These are phyloP conservation scores for Dipodomys merriami DNA, from an alignment of 2,113 vertebrate species.

Conservation along the genomic window DNA sequence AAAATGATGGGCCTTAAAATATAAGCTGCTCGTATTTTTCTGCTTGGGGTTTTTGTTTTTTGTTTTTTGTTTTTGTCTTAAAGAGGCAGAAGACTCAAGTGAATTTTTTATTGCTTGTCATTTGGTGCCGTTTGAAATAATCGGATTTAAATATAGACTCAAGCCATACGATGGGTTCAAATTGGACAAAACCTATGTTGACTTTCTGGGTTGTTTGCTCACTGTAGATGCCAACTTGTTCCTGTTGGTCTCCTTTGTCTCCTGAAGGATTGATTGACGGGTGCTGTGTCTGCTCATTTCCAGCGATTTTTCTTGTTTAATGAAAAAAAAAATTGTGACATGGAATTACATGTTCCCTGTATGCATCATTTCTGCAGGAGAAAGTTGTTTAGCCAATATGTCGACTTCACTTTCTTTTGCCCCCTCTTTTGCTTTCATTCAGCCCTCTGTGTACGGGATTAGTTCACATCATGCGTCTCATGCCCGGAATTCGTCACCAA, in stretches of 20 bases:
- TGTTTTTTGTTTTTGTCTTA: constrained; percentile 53
- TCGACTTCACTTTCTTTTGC: constrained; percentile 69
- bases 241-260: constrained; percentile 79
- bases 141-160: constrained; percentile 54
- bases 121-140: constrained; percentile 60
- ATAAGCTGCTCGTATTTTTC: constrained; percentile 74
- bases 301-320: constrained; percentile 64
- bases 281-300: constrained; percentile 71
- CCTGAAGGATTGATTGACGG: constrained; percentile 77
- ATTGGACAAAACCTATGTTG: constrained; percentile 47
- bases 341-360: constrained; percentile 64
- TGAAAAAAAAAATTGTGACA: constrained; percentile 74
- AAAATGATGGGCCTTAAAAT: constrained; percentile 19
- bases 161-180: constrained; percentile 25
- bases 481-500: constrained; percentile 59
- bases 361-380: constrained; percentile 64
- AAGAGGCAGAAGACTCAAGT: constrained; percentile 43
- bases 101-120: constrained; percentile 57
- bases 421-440: constrained; percentile 63
- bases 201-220: constrained; percentile 54
- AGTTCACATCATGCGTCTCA: constrained; percentile 62
- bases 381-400: constrained; percentile 76
- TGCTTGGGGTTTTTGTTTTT: constrained; percentile 61
- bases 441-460: constrained; percentile 43
- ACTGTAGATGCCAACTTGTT: constrained; percentile 31